phyloP scores from a whole-genome alignment of 2,888 invertebrate species.

The Agrenia bidenticulata region DNA sequence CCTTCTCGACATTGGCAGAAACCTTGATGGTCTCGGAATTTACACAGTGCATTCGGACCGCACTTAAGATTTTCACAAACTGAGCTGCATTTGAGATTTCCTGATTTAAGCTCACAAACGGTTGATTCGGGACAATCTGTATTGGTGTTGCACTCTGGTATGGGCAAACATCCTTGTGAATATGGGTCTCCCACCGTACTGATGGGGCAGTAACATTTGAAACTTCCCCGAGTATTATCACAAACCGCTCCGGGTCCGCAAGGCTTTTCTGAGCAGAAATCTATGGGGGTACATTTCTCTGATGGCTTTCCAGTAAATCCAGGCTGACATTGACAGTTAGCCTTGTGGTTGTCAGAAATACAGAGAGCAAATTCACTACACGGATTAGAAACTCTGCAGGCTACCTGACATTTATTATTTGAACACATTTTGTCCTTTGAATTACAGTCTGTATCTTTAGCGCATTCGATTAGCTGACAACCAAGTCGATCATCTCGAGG shows the following conservation, averaged over 20 bases:
- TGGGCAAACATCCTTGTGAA: constrained; percentile 75
- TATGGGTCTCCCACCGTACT: constrained; percentile 83
- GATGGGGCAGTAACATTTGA: constrained; percentile 74
- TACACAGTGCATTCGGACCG: constrained; percentile 81
- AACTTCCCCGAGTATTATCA: constrained; percentile 75
- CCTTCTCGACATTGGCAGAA: constrained; percentile 77
- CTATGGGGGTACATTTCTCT: constrained; percentile 70
- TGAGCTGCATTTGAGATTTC: constrained; percentile 77
- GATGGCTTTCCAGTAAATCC: constrained; percentile 80
- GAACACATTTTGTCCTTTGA: constrained; percentile 81
- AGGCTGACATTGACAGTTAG: constrained; percentile 80
- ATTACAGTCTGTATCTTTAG: constrained; percentile 69
- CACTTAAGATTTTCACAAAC: constrained; percentile 76
- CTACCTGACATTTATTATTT: constrained; percentile 78
- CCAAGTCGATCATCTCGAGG: constrained; percentile 72
- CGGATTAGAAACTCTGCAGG: constrained; percentile 77
- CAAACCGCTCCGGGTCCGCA: constrained; percentile 80
- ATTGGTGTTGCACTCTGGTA: constrained; percentile 77
- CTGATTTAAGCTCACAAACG: constrained; percentile 70
- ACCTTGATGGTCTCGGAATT: constrained; percentile 71
- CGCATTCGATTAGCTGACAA: constrained; percentile 78
- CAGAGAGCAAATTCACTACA: constrained; percentile 84
- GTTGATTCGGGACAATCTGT: constrained; percentile 79
- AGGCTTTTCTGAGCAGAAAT: constrained; percentile 75
- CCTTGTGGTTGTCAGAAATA: constrained; percentile 77